phyloP scores from a whole-genome alignment of 1,140 invertebrate species.

The Nasonia longicornis region DNA sequence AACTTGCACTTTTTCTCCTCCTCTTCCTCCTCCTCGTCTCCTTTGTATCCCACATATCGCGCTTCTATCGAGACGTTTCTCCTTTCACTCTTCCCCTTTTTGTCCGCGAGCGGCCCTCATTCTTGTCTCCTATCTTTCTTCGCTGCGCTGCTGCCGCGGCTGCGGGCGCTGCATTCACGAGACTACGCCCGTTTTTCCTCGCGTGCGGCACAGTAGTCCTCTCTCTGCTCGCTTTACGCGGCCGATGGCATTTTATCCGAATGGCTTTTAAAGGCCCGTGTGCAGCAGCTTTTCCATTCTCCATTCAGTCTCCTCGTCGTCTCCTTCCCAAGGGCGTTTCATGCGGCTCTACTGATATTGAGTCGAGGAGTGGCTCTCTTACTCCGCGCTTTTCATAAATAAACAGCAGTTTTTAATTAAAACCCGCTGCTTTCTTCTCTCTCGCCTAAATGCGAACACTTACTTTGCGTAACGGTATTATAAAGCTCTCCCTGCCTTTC shows the following conservation, averaged over 20 bases:
- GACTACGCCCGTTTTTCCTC: background rate
- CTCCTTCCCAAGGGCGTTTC: conserved; percentile 2
- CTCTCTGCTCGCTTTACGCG: background rate
- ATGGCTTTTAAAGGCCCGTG: conserved; percentile 18
- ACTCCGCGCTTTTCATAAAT: background rate
- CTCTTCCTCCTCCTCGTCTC: background rate
- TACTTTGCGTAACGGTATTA: conserved; percentile 20
- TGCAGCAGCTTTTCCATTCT: background rate
- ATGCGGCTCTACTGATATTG: conserved; percentile 15
- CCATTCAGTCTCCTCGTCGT: background rate
- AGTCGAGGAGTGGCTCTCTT: conserved; percentile 2
- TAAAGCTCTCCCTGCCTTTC: conserved; percentile 8
- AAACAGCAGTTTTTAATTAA: conserved; percentile 39
- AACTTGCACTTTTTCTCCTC: background rate
- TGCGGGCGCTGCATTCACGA: background rate
- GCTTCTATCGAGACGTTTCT: background rate
- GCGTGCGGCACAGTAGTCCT: background rate
- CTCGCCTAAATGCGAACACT: conserved; percentile 3
- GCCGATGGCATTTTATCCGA: conserved; percentile 16
- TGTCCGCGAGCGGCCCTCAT: no score
- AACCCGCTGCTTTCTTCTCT: background rate
- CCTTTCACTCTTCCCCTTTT: background rate
- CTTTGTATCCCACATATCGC: background rate
- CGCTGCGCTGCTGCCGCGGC: background rate
- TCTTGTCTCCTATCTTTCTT: background rate